These are phyloP conservation scores for Hybos culiciformis DNA, from an alignment of 2,888 invertebrate genomes.

Conservation along the genomic window DNA sequence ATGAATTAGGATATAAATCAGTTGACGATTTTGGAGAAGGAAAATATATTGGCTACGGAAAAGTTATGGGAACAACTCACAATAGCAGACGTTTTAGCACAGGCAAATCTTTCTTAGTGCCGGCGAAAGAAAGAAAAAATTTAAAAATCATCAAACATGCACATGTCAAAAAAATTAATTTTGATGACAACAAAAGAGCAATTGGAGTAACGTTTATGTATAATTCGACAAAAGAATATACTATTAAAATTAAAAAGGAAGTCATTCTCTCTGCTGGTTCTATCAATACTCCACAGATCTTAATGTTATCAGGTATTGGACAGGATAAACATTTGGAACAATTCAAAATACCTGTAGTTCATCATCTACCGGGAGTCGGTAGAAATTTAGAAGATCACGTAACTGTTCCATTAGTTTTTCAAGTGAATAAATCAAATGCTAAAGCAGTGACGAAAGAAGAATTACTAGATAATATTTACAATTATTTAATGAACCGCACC, in stretches of 20 bases:
- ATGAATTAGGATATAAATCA: slow-evolving; percentile 36
- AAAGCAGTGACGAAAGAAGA: slow-evolving; percentile 21
- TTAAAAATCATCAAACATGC: slow-evolving; percentile 44
- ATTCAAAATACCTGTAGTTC: slow-evolving; percentile 18
- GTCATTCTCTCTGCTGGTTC: slow-evolving; percentile 28
- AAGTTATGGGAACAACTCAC: slow-evolving; percentile 37
- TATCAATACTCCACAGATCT: slow-evolving; percentile 27
- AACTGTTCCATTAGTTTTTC: slow-evolving; percentile 35
- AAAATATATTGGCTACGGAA: slow-evolving; percentile 38
- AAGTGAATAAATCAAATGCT: slow-evolving; percentile 30
- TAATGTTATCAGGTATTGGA: slow-evolving; percentile 32
- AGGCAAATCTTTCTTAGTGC: slow-evolving; percentile 53
- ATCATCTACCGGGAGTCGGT: slow-evolving; percentile 40
- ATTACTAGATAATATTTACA: slow-evolving; percentile 21
- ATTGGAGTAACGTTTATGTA: slow-evolving; percentile 33
- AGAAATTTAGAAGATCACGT: slow-evolving; percentile 70
- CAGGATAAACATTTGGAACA: slow-evolving; percentile 19
- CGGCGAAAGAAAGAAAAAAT: slow-evolving; percentile 39
- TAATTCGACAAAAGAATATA: slow-evolving; percentile 15
- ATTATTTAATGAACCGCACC: slow-evolving; percentile 38
- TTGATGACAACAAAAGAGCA: slow-evolving; percentile 37
- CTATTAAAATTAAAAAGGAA: slow-evolving; percentile 21
- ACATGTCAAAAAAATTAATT: slow-evolving; percentile 40
- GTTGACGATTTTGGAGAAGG: slow-evolving; percentile 30
- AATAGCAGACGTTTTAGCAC: slow-evolving; percentile 60